Percentiles rank a stretch among this genome's conserved stretches.
These are phyloP conservation scores for Ceratotherium simum DNA, from an alignment of 2,113 vertebrate genomes.

Conservation along the genomic window DNA sequence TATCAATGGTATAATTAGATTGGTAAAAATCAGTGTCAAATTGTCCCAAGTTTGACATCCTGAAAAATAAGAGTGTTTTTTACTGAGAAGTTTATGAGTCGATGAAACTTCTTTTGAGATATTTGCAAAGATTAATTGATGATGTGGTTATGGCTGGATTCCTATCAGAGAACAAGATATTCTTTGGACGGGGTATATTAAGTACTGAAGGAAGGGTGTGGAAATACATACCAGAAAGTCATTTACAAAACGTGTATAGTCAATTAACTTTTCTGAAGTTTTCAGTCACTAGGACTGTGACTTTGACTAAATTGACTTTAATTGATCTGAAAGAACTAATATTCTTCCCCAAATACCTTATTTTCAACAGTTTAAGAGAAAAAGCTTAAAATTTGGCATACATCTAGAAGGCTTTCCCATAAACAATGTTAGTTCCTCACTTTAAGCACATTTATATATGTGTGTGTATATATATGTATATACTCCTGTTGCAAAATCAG, in stretches of 20 bases:
- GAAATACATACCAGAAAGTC: neutral
- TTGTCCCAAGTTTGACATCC: conserved; percentile 90
- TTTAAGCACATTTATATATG: neutral
- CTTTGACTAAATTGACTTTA: conserved; percentile 4
- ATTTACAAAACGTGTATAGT: neutral
- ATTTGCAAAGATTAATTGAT: conserved; percentile 28
- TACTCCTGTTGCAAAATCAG: neutral
- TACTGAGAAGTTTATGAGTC: neutral
- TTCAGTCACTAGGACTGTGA: neutral
- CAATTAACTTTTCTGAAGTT: conserved; percentile 8
- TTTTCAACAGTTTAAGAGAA: neutral
- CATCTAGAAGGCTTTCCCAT: neutral
- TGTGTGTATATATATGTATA: neutral
- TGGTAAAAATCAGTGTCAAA: conserved; percentile 93
- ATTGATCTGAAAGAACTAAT: neutral
- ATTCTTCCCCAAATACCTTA: neutral
- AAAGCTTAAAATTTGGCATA: neutral
- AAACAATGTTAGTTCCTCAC: neutral
- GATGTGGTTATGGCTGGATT: neutral
- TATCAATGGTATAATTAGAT: conserved; percentile 90
- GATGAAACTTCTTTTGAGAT: neutral
- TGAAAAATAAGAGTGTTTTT: conserved; percentile 71
- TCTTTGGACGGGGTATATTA: neutral
- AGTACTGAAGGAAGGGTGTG: neutral
- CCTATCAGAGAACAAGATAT: neutral